phyloP scores from a whole-genome alignment of 2,888 invertebrate species.

The Agrypnus murinus region DNA sequence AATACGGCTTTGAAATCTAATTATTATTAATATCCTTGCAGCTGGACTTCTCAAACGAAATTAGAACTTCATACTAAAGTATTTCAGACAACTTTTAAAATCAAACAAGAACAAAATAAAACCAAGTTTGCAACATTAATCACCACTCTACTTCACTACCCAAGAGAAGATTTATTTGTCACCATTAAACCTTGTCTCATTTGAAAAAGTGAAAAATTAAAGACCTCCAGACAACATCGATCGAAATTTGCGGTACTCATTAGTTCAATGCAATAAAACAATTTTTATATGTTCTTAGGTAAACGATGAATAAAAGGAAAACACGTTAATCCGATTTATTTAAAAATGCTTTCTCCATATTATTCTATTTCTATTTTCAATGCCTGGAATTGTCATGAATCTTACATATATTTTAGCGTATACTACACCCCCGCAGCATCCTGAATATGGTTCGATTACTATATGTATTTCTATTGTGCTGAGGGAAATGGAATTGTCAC shows the following conservation, averaged over 20 bases:
- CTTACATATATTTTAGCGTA: conserved; percentile 44
- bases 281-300: neutral
- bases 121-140: conserved; percentile 8
- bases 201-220: conserved; percentile 12
- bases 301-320: neutral
- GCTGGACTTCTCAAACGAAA: too few relatives aligned
- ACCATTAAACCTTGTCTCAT: conserved; percentile 7
- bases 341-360: neutral
- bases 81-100: too few relatives aligned
- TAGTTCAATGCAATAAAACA: neutral
- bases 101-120: conserved; percentile 8
- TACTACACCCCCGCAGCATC: conserved; percentile 39
- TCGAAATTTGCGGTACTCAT: neutral
- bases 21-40: too few relatives aligned
- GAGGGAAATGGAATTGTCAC: conserved; percentile 55
- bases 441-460: conserved; percentile 52
- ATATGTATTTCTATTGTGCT: conserved; percentile 54
- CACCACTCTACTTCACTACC: neutral
- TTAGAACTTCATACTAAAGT: too few relatives aligned
- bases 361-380: conserved; percentile 25
- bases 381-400: conserved; percentile 37
- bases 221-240: neutral
- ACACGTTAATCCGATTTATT: neutral
- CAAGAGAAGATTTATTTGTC: conserved; percentile 12
- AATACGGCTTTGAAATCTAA: too few relatives aligned